Base-by-base conservation (phyloP, 2,797 vertebrate species). In the Balearica regulorum region DNA sequence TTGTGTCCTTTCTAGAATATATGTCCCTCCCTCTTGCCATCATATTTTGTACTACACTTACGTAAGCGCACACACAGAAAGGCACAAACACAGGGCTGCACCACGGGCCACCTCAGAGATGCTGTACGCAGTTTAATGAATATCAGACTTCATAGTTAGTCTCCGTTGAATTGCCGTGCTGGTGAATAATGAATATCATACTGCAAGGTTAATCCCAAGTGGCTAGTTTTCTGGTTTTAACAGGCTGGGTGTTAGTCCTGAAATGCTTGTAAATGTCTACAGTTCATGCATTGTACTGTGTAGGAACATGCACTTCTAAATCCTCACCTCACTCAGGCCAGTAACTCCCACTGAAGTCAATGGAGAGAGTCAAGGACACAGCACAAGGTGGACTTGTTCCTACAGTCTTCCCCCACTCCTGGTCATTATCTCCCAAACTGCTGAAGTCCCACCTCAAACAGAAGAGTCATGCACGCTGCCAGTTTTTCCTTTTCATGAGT, bases 181-280 rank as follows among this genome's bases (percentile, higher is more conserved):
- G 78, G 70, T 87, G 94, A 94, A 88, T 96, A 94, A 96, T 91
- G 93, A 91, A 94, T 87, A 75, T 94, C 91, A 65, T 92, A 55
- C 91, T 61, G 54, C 80, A 82, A 70, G 46, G 70, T 81, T 96
- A 97, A 91, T 93, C 94, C 80, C 89, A 65, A 69, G 87, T 61
- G 93, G 49, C 89, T 82, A 72, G 51, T 96, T 95, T 88, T 68
- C 92, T 93, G 87, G 46, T 29, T 96, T 96, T 96, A 96, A 87
- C 53, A 57, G 83, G 68, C 70, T 80, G 90, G 83, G 76, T 90
- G 92, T 92, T 94, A 91, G 90, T 81, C 94, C 87, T 90, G 89
- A 93, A 88, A 76, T 46, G 65, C 82, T 79, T 93, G 76, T 93
- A 95, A 89, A 91, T 75, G 65, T 87, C 88, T 94, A n/a, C 61